Base-by-base conservation (phyloP, 2,888 invertebrate species). In the Heliconius sara region DNA sequence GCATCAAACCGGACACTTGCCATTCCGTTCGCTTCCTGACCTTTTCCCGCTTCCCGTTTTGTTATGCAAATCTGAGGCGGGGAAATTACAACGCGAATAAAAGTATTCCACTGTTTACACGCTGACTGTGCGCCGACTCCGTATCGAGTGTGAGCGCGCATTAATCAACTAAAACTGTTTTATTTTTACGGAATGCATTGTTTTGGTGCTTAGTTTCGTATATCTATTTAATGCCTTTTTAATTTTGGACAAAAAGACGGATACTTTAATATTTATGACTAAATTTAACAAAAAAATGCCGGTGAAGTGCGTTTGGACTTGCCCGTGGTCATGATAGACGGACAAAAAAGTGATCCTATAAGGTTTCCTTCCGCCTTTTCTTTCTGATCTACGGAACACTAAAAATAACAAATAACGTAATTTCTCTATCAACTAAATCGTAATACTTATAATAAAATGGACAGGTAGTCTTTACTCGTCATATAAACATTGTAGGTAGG, bases 11-110 rank as follows among this genome's bases (percentile, higher is more conserved):
- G 93, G 93, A 93, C 94, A 93, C 93, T 95, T 94, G 93, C 93
- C 93, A 92, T 93, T 93, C 90, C 88, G 90, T 94, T 93, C 95
- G 92, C 93, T 95, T 95, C 90, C 95, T 95, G 95, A 95, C 95
- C 95, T 95, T 93, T 94, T 93, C 93, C 92, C 91, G 93, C 92
- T 94, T 93, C 93, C 92, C 91, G 93, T 91, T 94, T 91, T 93
- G 94, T 93, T 95, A 95, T 95, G 95, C 94, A 95, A 95, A 95
- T 95, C 90, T 87, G 86, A 88, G 86, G 88, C 87, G 87, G 91
- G 93, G 94, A 92, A 95, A 93, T 93, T 91, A 90, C 89, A 93
- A 91, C 89, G 89, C 88, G 93, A 95, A 94, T 93, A 95, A 95
- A 95, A 94, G 93, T 94, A 92, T 93, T 92, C 86, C 86, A 87